These are phyloP conservation scores for Aldabrachelys gigantea DNA, from an alignment of 2,113 vertebrate species.

Conservation along the genomic window DNA sequence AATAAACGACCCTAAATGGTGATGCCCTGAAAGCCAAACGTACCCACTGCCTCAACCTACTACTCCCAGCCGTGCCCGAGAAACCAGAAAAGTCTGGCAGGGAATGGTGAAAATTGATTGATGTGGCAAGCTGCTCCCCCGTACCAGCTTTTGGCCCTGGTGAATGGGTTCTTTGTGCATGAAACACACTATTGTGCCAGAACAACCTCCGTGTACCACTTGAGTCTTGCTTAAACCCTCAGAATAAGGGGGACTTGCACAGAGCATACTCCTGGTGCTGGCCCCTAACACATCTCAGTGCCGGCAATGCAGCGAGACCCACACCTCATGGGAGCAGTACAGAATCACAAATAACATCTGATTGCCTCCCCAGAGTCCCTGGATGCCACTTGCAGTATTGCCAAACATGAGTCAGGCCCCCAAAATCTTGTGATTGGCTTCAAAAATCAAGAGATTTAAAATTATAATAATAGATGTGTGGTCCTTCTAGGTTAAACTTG, in stretches of 20 bases:
- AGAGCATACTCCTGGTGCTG: not conserved
- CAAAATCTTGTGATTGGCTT: not conserved
- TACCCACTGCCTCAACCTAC: not conserved
- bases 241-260: accelerated
- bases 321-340: not conserved
- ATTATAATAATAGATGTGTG: not conserved
- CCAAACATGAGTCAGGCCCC: not conserved
- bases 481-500: not conserved
- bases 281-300: not conserved
- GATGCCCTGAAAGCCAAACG: not conserved
- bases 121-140: not conserved
- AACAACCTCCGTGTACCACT: accelerated
- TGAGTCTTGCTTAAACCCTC: not conserved
- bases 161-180: accelerated
- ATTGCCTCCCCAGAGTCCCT: not conserved
- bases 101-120: accelerated
- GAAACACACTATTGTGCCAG: not conserved
- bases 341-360: not conserved
- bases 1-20: not conserved
- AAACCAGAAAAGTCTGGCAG: not conserved
- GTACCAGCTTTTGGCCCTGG: accelerated
- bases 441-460: not conserved
- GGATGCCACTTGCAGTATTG: not conserved
- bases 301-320: not conserved
- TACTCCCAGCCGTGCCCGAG: not conserved